Conservation (phyloP, 2,113 vertebrate species). For the Acanthisitta chloris region DNA sequence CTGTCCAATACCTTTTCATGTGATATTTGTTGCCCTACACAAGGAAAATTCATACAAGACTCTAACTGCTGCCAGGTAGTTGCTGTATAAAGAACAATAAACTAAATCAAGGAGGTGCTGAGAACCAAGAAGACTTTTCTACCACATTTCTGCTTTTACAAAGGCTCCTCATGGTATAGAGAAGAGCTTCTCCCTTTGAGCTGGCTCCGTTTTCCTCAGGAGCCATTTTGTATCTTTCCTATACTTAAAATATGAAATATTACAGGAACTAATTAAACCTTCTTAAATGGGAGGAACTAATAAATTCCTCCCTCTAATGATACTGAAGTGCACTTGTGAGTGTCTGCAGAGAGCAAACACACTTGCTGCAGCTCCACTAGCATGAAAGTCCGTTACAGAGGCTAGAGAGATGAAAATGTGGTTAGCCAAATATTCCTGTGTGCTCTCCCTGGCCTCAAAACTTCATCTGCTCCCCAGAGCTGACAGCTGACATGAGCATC, state of each 20-base stretch:
- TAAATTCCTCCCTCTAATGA: neutral
- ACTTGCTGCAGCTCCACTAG: neutral
- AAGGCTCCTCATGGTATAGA: neutral
- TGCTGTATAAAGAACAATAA: neutral
- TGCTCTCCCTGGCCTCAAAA: neutral
- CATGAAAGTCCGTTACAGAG: neutral
- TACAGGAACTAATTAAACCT: neutral
- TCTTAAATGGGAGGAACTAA: neutral
- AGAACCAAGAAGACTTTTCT: neutral
- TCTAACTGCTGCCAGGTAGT: neutral
- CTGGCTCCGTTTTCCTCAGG: neutral
- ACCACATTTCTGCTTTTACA: neutral
- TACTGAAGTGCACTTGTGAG: neutral
- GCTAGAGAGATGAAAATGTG: neutral
- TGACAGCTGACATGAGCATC: accelerated
- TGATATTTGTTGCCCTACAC: neutral
- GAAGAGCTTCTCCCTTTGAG: neutral
- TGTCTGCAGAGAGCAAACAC: neutral
- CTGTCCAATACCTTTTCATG: neutral
- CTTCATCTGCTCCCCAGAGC: neutral
- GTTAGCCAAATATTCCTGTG: neutral
- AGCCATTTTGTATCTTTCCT: neutral
- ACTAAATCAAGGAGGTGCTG: neutral
- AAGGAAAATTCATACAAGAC: neutral
- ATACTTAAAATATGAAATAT: neutral